Base-by-base conservation (phyloP, 2,888 invertebrate genomes). In the Leptinotarsa juncta region DNA sequence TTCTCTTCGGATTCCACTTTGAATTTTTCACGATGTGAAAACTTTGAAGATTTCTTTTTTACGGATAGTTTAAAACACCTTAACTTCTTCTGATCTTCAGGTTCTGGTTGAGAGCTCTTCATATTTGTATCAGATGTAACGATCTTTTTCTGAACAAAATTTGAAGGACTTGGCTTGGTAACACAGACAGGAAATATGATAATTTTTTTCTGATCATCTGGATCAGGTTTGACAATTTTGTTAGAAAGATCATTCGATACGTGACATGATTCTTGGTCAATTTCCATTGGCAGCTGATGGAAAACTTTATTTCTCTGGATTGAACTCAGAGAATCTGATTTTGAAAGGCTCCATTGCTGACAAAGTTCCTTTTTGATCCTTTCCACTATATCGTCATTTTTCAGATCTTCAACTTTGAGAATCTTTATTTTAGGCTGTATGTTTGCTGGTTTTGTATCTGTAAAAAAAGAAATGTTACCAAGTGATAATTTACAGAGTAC, bases 381-480 rank as follows among this genome's bases (percentile, higher is more conserved):
- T 4, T 80, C 80, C 0, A 83, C 82, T n/a, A 82, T 81, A 14
- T 78, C 78, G 74, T 82, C 82, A 62, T 79, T 82, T 73, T 82
- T 83, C 20, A 84, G 66, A 65, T 83, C 84, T 73, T 84, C 84
- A 7, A 84, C 83, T 65, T 82, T 82, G 15, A 84, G 75, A 51
- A 84, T 84, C 74, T 84, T 84, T 3, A 84, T 80, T 23, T 79
- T 69, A 5, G 69, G 69, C n/a, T 68, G 68, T 14, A 23, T 26
- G 12, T 7, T 68, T 5, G 55, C 15, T 3, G 57, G 62, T 70
- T 73, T 79, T 15, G 49, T 67, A 18, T 62, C 77, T 77, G 55
- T 42, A 68, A 68, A 42, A 5, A 42, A 42, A 42, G 42, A 16
- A 51, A 51, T 51, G 15, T 15, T 51, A 51, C 51, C 51, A 51